Evolutionary conservation across 1,140 invertebrate species (phyloP).

Genomic region (Lepidotrigona ventralis): DNA sequence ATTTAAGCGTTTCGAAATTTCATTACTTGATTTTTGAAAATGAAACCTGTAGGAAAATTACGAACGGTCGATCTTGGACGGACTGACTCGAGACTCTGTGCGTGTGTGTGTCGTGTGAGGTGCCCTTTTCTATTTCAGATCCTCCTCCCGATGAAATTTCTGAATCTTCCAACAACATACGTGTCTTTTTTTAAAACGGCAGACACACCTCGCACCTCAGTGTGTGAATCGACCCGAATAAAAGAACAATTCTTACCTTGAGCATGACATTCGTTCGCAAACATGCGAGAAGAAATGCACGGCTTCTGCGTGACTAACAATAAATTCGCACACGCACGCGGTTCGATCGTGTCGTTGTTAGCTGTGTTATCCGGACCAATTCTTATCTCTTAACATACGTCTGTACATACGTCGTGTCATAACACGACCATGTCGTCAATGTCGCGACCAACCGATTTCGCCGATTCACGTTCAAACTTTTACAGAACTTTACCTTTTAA

Average conservation of each 20-base stretch:
- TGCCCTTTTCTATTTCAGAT: background rate
- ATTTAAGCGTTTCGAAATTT: conserved; percentile 57
- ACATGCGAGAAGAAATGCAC: conserved; percentile 28
- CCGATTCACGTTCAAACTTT: background rate
- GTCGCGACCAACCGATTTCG: background rate
- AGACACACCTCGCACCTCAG: background rate
- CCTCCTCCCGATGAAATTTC: background rate
- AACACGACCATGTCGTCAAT: background rate
- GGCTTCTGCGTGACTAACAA: conserved; percentile 36
- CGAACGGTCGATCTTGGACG: background rate
- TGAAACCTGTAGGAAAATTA: background rate
- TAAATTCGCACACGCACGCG: conserved; percentile 14
- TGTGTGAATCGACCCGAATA: background rate
- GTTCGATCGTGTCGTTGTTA: background rate
- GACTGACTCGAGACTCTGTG: too few relatives aligned
- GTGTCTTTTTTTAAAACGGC: background rate
- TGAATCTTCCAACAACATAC: background rate
- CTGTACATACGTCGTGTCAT: background rate
- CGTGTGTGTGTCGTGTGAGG: too few relatives aligned
- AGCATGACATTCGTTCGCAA: conserved; percentile 24
- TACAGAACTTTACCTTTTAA: background rate
- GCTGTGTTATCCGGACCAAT: background rate
- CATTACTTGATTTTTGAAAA: conserved; percentile 26
- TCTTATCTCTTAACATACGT: background rate
- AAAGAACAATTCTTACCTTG: conserved; percentile 28